A percentile compares a stretch with the other conserved stretches of the same genome.
These are phyloP conservation scores for Drosophila setifemur DNA, from an alignment of 1,140 invertebrate genomes.

Conservation along the genomic window DNA sequence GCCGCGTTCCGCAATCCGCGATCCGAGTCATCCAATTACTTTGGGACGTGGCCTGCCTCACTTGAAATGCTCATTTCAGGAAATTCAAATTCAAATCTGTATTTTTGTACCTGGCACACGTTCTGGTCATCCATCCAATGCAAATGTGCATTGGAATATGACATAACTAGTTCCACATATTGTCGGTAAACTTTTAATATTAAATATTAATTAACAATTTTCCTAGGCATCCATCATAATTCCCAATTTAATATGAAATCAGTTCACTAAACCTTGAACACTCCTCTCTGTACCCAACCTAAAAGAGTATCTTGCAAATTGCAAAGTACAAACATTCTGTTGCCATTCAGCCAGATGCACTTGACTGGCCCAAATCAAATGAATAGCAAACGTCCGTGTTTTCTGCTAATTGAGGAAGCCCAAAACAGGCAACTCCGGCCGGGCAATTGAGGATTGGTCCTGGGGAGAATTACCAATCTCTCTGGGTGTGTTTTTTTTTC, in stretches of 20 bases:
- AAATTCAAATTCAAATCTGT: conserved; percentile 10
- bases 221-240: no score
- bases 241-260: no score
- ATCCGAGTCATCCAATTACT: conserved; percentile 64
- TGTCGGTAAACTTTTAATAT: neutral
- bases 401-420: conserved; percentile 40
- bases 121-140: conserved; percentile 23
- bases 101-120: conserved; percentile 50
- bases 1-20: conserved; percentile 46
- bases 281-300: no score
- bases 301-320: no score
- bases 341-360: conserved; percentile 27
- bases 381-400: neutral
- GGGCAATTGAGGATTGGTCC: conserved; percentile 4
- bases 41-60: conserved; percentile 32
- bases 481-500: neutral
- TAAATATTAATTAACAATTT: neutral
- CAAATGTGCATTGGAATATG: conserved; percentile 43
- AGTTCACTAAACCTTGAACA: no score
- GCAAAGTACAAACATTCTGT: no score
- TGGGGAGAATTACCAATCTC: neutral
- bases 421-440: neutral
- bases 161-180: neutral
- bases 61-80: conserved; percentile 41
- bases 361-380: conserved; percentile 11